Evolutionary conservation across 2,797 vertebrate species (phyloP), one percentile per base, ranked within the genome.

Genomic region (Staurois parvus): DNA sequence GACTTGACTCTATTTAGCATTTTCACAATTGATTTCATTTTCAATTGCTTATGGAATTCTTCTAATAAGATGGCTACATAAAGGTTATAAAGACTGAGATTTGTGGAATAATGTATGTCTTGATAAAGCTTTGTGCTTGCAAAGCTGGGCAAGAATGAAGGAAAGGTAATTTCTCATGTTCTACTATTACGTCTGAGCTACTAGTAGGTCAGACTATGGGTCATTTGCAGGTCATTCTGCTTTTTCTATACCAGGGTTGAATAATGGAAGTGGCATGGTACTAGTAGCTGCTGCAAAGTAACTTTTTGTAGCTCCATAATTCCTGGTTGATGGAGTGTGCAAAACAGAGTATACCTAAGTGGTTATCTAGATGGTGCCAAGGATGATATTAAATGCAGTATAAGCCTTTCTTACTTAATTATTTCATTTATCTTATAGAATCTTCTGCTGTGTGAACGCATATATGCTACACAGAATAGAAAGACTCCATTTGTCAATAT

Each of bases 191-290:
- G 62, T 17, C 10, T 67, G 32, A 67, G 10, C 15, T 66, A n/a
- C n/a, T 48, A 12, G 76, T n/a, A 67, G 76, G n/a, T 76, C 42
- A 76, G 48, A 76, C 17, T 52, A 76, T 56, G 45, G 73, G 73
- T 45, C n/a, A 79, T 40, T 45, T 67, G 26, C 59, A 45, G 76
- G 37, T 79, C 26, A 79, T 79, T 79, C 64, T 29, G 8, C 37
- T 13, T 15, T 73, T 6, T 26, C 1, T 45, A 66, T 66, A 42
- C n/a, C 34, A 19, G 10, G 21, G 34, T 26, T 28, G 21, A 62
- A 29, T 45, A 79, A 79, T 29, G 12, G n/a, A 45, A 19, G n/a
- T 68, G 1, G n/a, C 34, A 0, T 26, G n/a, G 66, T 48, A 28
- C 13, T 8, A 40, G 24, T 40, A 67, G n/a, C 24, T 45, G 34